Percentiles rank a stretch among this genome's conserved stretches.
Evolutionary conservation across 2,797 vertebrate genomes (phyloP).

Genomic region (Hoplostethus atlanticus): DNA sequence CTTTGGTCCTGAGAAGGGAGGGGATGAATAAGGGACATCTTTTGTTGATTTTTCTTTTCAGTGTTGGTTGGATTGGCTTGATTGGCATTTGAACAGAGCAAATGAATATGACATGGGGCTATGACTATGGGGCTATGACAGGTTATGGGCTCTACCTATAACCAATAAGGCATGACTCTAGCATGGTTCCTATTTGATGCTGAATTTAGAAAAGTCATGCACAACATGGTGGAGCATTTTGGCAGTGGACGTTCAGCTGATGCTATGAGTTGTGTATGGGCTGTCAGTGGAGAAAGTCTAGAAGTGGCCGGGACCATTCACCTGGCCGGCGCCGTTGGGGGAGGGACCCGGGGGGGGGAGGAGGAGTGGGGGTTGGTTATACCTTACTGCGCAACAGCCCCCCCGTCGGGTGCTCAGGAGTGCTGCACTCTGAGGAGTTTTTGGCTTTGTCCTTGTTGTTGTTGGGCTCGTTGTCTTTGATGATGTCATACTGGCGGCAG

Average conservation of each 20-base stretch:
- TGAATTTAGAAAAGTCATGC: constrained; percentile 44
- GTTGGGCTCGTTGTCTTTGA: constrained; percentile 97
- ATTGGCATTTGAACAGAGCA: not conserved
- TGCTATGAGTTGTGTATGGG: constrained; percentile 48
- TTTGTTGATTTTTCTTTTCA: constrained; percentile 5
- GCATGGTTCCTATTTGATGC: constrained; percentile 14
- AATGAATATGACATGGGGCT: constrained; percentile 42
- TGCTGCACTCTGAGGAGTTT: constrained; percentile 95
- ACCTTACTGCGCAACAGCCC: constrained; percentile 97
- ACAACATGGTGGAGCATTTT: constrained; percentile 25
- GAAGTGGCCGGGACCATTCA: constrained; percentile 76
- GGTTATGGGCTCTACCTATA: not conserved
- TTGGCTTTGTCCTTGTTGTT: constrained; percentile 99
- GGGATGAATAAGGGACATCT: constrained; percentile 10
- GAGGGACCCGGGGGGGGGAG: constrained; percentile 62
- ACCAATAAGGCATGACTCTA: constrained; percentile 26
- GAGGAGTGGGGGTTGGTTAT: constrained; percentile 67
- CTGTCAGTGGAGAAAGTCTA: constrained; percentile 52
- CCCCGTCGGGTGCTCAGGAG: constrained; percentile 93
- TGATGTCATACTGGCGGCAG: constrained; percentile 98
- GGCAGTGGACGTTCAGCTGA: constrained; percentile 51
- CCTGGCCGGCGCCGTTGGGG: constrained; percentile 76
- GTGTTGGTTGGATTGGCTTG: constrained; percentile 12
- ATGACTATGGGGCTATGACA: not conserved
- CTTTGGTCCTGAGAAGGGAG: constrained; percentile 24